Evolutionary conservation across 2,113 vertebrate genomes (phyloP), one percentile per base, ranked within the genome.

Genomic region (Xiphophorus couchianus): DNA sequence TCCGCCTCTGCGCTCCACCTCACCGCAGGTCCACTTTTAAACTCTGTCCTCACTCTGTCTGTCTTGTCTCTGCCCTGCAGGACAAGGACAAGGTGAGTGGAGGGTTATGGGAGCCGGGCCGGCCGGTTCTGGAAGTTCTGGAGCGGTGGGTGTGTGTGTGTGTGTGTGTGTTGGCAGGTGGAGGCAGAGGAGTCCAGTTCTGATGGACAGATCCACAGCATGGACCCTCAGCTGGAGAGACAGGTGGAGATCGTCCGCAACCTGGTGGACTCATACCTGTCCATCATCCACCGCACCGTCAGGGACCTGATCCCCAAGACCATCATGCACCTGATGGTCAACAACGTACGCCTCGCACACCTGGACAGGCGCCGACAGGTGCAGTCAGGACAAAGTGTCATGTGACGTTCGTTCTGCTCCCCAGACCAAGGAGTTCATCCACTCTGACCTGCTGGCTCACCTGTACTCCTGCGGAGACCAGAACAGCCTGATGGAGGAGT

Each of bases 241-340:
- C 97, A 99, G 92, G 97, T 99, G 87, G 97, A 99, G 93, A 99
- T 97, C 0, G 98, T 99, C 82, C 94, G 97, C 82, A 99, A 98
- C 92, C 93, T 99, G 80, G 97, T 99, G 84, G 97, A 99, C 91
- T 99, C 97, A 0, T 99, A 99, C 91, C 97, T 99, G 95, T 93
- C 94, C 71, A 99, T 99, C 30, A 96, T 99, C 93, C 97, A 98
- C 94, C 96, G 98, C 87, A 98, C 97, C 0, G 95, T 98, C 85
- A 93, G 97, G 29, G 97, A 99, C 92, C 96, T 99, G 84, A 98
- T 99, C 95, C 97, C 97, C 69, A 99, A 99, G 94, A 97, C 97
- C 74, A 96, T 99, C 89, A 99, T 99, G 97, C 97, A 98, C 81
- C 96, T 99, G 82, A 98, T 98, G 97, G 97, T 99, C 83, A 98